Conservation (phyloP, 2,888 invertebrate genomes). For the Apodemia duryi region DNA sequence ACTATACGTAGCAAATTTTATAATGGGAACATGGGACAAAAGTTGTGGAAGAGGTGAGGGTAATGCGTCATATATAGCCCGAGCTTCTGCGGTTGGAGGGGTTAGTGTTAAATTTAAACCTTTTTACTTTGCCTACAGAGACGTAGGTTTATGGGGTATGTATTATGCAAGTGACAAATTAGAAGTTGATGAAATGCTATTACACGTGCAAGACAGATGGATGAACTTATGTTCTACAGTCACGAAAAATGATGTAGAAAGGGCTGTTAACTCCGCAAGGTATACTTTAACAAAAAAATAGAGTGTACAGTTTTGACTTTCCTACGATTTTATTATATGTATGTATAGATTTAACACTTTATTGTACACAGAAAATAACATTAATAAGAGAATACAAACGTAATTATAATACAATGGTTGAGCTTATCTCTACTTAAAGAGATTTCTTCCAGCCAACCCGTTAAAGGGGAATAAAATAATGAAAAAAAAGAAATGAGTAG, state of each 20-base stretch:
- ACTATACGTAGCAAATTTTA: conserved; percentile 49
- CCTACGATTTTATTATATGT: no score
- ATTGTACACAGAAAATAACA: no score
- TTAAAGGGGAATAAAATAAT: no score
- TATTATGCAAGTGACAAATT: conserved; percentile 53
- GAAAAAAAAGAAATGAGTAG: no score
- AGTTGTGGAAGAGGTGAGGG: conserved; percentile 45
- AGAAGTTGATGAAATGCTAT: conserved; percentile 54
- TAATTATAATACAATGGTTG: no score
- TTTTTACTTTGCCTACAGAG: conserved; percentile 61
- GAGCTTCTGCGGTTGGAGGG: conserved; percentile 41
- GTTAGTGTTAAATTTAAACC: conserved; percentile 59
- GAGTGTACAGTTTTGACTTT: no score
- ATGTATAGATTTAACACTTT: no score
- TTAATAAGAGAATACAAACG: no score
- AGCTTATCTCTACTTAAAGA: no score
- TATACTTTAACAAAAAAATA: conserved; percentile 43
- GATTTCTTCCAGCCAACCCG: no score
- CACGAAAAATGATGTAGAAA: conserved; percentile 42
- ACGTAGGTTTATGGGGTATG: conserved; percentile 70
- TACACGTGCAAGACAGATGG: conserved; percentile 54
- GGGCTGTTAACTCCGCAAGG: conserved; percentile 50
- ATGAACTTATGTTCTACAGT: conserved; percentile 52
- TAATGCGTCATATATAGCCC: conserved; percentile 47
- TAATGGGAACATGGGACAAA: conserved; percentile 62